Evolutionary conservation across 2,113 vertebrate species (phyloP).

Genomic region (Sturnira hondurensis): DNA sequence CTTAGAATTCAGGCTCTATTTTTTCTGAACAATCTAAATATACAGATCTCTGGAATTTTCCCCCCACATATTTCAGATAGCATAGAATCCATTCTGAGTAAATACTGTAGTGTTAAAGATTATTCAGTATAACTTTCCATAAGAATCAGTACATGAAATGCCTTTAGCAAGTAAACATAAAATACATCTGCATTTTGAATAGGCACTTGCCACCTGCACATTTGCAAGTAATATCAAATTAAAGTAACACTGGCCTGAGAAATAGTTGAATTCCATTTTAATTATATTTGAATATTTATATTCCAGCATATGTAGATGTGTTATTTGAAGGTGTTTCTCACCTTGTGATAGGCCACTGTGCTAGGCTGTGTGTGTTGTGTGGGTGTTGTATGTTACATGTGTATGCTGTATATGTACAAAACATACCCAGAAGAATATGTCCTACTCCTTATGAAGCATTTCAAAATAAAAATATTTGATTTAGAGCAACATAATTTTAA

Average conservation of each 20-base stretch:
- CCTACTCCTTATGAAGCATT: background rate
- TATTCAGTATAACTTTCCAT: background rate
- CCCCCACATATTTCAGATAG: background rate
- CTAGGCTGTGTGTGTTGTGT: background rate
- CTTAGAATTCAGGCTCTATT: background rate
- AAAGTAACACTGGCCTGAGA: conserved; percentile 26
- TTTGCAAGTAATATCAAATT: background rate
- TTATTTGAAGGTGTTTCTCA: background rate
- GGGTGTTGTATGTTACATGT: background rate
- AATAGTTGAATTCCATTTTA: conserved; percentile 11
- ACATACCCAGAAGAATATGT: background rate
- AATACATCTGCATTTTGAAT: conserved; percentile 20
- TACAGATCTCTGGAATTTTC: background rate
- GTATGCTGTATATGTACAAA: background rate
- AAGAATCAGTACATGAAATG: background rate
- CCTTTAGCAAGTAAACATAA: conserved; percentile 18
- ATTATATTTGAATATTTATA: conserved; percentile 44
- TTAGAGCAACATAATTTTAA: background rate
- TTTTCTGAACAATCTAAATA: background rate
- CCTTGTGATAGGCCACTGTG: background rate
- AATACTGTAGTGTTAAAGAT: background rate
- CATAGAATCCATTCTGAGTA: background rate
- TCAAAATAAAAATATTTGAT: background rate
- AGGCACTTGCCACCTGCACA: background rate
- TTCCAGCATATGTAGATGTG: background rate